Percentiles rank a stretch among this genome's conserved stretches.
Evolutionary conservation across 2,113 vertebrate species (phyloP).

Genomic region (Lanius ludovicianus): DNA sequence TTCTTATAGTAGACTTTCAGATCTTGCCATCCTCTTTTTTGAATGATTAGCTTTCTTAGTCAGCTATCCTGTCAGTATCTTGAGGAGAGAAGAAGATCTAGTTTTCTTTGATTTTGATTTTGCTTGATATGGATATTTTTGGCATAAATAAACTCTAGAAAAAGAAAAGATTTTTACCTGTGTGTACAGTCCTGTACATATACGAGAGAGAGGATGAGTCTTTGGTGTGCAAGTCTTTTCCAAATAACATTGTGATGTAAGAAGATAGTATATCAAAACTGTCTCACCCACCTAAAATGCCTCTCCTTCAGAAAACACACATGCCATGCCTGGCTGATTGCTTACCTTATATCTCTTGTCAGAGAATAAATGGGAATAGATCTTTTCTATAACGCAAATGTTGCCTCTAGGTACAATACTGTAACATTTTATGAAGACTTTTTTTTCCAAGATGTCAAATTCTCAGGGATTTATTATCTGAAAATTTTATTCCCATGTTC

Average conservation of each 20-base stretch:
- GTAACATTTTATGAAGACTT: neutral
- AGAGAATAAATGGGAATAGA: constrained; percentile 46
- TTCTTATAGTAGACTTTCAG: neutral
- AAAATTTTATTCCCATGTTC: neutral
- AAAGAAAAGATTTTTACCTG: neutral
- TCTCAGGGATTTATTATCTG: neutral
- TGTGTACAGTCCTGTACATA: neutral
- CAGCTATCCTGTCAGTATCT: neutral
- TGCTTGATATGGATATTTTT: neutral
- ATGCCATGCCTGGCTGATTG: neutral
- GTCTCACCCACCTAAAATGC: neutral
- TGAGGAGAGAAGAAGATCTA: neutral
- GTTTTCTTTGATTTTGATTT: neutral
- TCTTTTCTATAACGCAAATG: constrained; percentile 28
- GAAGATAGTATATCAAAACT: neutral
- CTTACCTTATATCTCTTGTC: neutral
- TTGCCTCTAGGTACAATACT: neutral
- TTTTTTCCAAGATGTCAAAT: neutral
- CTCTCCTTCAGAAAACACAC: constrained; percentile 6
- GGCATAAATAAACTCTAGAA: neutral
- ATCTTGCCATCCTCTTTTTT: neutral
- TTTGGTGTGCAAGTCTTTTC: neutral
- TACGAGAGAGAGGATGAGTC: neutral
- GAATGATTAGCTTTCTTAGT: neutral
- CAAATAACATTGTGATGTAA: neutral